Percentiles rank a stretch among this genome's conserved stretches.
phyloP scores from a whole-genome alignment of 1,140 invertebrate species.

The Anastrepha obliqua region DNA sequence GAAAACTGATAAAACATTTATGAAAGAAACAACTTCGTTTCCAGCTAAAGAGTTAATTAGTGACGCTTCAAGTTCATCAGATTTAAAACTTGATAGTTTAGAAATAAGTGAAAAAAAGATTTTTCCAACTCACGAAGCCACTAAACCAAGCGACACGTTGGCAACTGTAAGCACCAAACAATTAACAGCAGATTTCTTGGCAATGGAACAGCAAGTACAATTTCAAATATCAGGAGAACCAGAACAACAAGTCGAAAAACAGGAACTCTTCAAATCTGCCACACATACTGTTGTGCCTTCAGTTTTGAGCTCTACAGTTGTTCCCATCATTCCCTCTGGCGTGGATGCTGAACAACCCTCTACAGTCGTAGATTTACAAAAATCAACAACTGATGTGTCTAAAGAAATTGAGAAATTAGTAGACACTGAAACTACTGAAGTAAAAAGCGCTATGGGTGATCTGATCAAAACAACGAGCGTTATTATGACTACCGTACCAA shows the following conservation, averaged over 20 bases:
- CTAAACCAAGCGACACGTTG: neutral
- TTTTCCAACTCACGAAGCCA: neutral
- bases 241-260: neutral
- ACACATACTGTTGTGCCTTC: conserved; percentile 57
- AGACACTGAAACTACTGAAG: neutral
- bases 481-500: conserved; percentile 28
- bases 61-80: neutral
- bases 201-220: conserved; percentile 68
- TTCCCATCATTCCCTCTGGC: neutral
- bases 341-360: neutral
- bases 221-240: conserved; percentile 56
- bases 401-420: neutral
- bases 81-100: neutral
- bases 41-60: neutral
- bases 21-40: neutral
- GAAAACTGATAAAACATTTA: neutral
- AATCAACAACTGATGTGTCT: neutral
- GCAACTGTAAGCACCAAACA: conserved; percentile 53
- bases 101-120: neutral
- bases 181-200: conserved; percentile 68
- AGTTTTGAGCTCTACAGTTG: conserved; percentile 25
- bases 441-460: conserved; percentile 6
- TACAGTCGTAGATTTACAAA: neutral
- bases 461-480: conserved; percentile 30
- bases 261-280: conserved; percentile 49